Conservation (phyloP, 2,888 invertebrate species). For the Stenurella melanura region DNA sequence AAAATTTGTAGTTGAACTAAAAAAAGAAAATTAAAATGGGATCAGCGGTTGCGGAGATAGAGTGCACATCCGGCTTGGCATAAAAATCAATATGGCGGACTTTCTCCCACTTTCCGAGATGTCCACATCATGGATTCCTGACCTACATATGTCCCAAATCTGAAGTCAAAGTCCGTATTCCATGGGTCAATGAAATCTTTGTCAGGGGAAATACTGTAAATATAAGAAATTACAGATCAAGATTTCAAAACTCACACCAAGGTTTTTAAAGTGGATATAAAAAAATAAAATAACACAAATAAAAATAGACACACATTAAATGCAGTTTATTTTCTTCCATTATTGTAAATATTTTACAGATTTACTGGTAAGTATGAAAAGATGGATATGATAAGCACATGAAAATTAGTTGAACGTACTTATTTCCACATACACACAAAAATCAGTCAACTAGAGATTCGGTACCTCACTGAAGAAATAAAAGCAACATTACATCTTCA, state of each 20-base stretch:
- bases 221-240: too few species aligned
- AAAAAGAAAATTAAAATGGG: too few species aligned
- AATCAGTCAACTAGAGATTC: slow-evolving; percentile 67
- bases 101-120: too few species aligned
- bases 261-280: background rate
- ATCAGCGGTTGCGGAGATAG: too few species aligned
- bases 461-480: slow-evolving; percentile 60
- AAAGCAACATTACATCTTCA: slow-evolving; percentile 61
- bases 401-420: slow-evolving; percentile 63
- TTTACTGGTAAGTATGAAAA: slow-evolving; percentile 66
- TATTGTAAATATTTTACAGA: slow-evolving; percentile 65
- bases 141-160: too few species aligned
- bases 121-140: too few species aligned
- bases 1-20: too few species aligned
- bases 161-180: too few species aligned
- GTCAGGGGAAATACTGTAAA: too few species aligned
- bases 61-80: too few species aligned
- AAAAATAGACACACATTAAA: slow-evolving; percentile 66
- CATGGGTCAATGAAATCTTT: too few species aligned
- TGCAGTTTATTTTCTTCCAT: slow-evolving; percentile 68
- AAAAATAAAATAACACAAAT: slow-evolving; percentile 44
- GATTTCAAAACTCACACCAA: background rate
- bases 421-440: slow-evolving; percentile 59
- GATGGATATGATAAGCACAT: slow-evolving; percentile 67
- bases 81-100: too few species aligned